Evolutionary conservation across 2,113 vertebrate genomes (phyloP), one percentile per base, ranked within the genome.

Genomic region (Ornithorhynchus anatinus): DNA sequence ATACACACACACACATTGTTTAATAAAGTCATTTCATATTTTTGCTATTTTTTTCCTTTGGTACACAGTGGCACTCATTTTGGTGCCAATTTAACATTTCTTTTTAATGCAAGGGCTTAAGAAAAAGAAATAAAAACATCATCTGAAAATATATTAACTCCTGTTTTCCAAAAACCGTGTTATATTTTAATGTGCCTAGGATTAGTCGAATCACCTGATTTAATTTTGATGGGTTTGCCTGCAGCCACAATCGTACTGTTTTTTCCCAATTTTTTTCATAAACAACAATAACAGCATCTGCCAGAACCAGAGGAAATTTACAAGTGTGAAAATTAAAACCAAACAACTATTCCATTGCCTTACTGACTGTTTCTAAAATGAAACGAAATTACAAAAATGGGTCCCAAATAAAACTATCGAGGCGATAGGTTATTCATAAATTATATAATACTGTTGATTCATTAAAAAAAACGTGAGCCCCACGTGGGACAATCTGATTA

Each of bases 391-490:
- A 56, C n/a, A 48, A 38, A 44, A 63, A 43, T 25, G 20, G 8
- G 36, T 8, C 39, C 19, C 43, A 75, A 57, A 75, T 59, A 68
- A 75, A 83, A 77, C 10, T 58, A n/a, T n/a, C n/a, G n/a, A n/a
- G n/a, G n/a, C n/a, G n/a, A n/a, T n/a, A n/a, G n/a, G n/a, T n/a
- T n/a, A n/a, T n/a, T n/a, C n/a, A n/a, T n/a, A n/a, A n/a, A n/a
- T n/a, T n/a, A n/a, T n/a, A n/a, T n/a, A n/a, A n/a, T n/a, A n/a
- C n/a, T n/a, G n/a, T n/a, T n/a, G n/a, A n/a, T n/a, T n/a, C n/a
- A n/a, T n/a, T n/a, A n/a, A n/a, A n/a, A n/a, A n/a, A n/a, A n/a
- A n/a, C n/a, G n/a, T n/a, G n/a, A n/a, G n/a, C n/a, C n/a, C n/a
- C n/a, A n/a, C n/a, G n/a, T n/a, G n/a, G n/a, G n/a, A n/a, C n/a